Conservation (phyloP, 2,113 vertebrate genomes). For the Dunckerocampus dactyliophorus region DNA sequence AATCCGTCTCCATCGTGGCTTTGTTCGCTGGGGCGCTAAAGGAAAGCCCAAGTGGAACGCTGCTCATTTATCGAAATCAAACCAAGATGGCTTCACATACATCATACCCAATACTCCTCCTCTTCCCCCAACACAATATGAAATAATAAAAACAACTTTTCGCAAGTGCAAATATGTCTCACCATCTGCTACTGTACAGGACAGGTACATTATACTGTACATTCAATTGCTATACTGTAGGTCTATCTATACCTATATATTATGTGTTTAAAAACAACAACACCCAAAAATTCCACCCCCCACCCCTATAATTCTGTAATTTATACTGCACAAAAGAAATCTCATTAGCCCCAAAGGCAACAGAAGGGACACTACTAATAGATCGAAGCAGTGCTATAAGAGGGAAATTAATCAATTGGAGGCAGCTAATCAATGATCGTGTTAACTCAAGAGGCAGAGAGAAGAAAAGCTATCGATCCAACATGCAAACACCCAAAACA, state of each 20-base stretch:
- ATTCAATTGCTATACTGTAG: not conserved
- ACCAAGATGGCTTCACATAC: slow-evolving; percentile 63
- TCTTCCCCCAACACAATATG: slow-evolving; percentile 39
- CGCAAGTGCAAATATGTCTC: not conserved
- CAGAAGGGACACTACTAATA: slow-evolving; percentile 58
- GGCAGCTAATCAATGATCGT: slow-evolving; percentile 72
- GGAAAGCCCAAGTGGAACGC: slow-evolving; percentile 67
- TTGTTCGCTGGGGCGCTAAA: slow-evolving; percentile 47
- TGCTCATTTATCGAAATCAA: slow-evolving; percentile 72
- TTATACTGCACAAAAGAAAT: slow-evolving; percentile 28
- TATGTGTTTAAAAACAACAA: no score
- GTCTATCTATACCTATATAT: not conserved
- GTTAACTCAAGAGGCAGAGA: slow-evolving; percentile 61
- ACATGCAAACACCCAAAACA: slow-evolving; percentile 54
- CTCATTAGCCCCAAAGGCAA: slow-evolving; percentile 42
- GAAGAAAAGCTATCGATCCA: slow-evolving; percentile 60
- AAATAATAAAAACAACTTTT: not conserved
- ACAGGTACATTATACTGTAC: not conserved
- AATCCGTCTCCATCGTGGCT: slow-evolving; percentile 61
- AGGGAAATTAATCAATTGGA: slow-evolving; percentile 64
- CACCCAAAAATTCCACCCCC: not conserved
- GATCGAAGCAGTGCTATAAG: slow-evolving; percentile 48
- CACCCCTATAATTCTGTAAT: slow-evolving; percentile 13
- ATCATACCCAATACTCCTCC: slow-evolving; percentile 59
- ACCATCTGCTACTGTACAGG: not conserved